Base-by-base conservation (phyloP, 2,113 vertebrate genomes). In the Dasyprocta punctata region DNA sequence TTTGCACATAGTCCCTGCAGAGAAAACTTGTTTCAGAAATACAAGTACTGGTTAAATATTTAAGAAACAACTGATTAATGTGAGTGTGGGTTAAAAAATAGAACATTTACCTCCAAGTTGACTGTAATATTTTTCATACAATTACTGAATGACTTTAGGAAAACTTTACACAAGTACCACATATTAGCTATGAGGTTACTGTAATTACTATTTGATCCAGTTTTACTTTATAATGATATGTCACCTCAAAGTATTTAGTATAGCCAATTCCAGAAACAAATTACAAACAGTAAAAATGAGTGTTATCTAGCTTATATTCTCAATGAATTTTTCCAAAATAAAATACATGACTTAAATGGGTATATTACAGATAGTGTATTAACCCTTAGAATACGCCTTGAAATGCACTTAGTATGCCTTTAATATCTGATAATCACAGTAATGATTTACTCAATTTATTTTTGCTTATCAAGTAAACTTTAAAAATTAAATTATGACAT, bases 401-500 rank as follows among this genome's bases (percentile, higher is more conserved):
- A 65, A 47, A 38, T 8, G 36, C 1, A 2, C 4, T 56, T 56
- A 36, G 14, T 56, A 20, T 36, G 1, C 30, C 36, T 16, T 84
- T 83, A 80, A 17, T 90, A 75, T 54, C 19, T 96, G 41, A 63
- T 5, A 67, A 8, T 61, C 38, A 54, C 30, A 81, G 3, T 80
- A 90, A 71, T 89, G 81, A 90, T 63, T 89, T 0, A 2, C 1
- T 80, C 89, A 61, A 28, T 38, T 28, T 78, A 93, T 71, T 65
- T 56, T 69, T 65, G n/a, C 14, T 89, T 78, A 73, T 54, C 83
- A 95, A 86, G 54, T 65, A 94, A 88, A 75, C 30, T 83, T 91
- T 33, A 83, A 63, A 78, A 9, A 71, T 87, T 95, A 85, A 96
- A 92, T 26, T 47, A 47, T 67, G 22, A 94, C 52, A 82, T 92